Conservation (phyloP, 2,888 invertebrate genomes). For the Exocentrus adspersus region DNA sequence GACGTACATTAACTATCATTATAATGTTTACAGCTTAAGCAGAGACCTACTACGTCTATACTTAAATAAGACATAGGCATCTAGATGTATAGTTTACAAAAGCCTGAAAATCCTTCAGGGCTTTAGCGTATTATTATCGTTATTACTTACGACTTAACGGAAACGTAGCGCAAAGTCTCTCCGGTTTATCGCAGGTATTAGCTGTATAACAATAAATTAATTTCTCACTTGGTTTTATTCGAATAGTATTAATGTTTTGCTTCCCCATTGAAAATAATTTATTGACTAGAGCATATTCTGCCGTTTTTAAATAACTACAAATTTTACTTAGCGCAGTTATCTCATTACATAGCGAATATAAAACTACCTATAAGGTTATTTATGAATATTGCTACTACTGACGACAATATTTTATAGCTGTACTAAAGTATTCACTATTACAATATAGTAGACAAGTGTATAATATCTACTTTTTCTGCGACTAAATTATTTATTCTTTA, state of each 20-base stretch:
- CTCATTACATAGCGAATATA: too few relatives aligned
- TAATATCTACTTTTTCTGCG: too few relatives aligned
- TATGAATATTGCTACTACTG: too few relatives aligned
- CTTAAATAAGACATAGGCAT: constrained; percentile 42
- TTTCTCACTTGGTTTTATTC: background rate
- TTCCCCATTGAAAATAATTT: background rate
- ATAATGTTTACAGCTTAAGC: constrained; percentile 46
- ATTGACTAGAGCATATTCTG: background rate
- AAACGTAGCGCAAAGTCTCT: background rate
- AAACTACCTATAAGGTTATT: too few relatives aligned
- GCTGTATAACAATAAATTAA: constrained; percentile 1
- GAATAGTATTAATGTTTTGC: background rate
- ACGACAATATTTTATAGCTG: too few relatives aligned
- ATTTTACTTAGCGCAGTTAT: background rate
- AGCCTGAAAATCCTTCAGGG: constrained; percentile 25
- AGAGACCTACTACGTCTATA: constrained; percentile 40
- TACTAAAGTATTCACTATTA: too few relatives aligned
- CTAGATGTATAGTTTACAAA: constrained; percentile 38
- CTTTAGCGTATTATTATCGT: constrained; percentile 48
- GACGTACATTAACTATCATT: constrained; percentile 53
- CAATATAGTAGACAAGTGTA: too few relatives aligned
- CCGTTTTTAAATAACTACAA: background rate
- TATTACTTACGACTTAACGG: constrained; percentile 46
- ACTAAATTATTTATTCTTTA: too few relatives aligned
- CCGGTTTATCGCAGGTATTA: background rate